Conservation (phyloP, 1,140 invertebrate species). For the Rhynchophorus ferrugineus region DNA sequence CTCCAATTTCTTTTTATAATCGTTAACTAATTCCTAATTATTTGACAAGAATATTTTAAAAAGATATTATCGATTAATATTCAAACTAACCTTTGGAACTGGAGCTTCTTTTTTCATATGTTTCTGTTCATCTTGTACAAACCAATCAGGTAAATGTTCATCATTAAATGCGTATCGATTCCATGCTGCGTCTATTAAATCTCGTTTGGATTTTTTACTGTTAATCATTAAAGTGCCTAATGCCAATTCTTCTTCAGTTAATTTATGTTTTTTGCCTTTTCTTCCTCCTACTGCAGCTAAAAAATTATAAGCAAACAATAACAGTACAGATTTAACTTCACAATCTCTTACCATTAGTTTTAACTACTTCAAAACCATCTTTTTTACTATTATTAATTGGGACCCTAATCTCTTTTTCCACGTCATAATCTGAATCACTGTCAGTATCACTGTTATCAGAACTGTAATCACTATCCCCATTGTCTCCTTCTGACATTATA, state of each 20-base stretch:
- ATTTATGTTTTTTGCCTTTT: conserved; percentile 60
- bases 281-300: conserved; percentile 11
- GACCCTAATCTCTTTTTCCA: conserved; percentile 44
- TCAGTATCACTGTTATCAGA: conserved; percentile 28
- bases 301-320: conserved; percentile 7
- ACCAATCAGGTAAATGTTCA: conserved; percentile 91
- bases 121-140: conserved; percentile 86
- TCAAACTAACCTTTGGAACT: conserved; percentile 61
- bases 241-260: conserved; percentile 80
- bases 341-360: too few relatives aligned
- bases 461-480: conserved; percentile 34
- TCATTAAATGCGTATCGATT: conserved; percentile 87
- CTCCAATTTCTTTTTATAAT: conserved; percentile 68
- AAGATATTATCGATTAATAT: not conserved
- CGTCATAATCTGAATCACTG: conserved; percentile 54
- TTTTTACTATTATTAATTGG: conserved; percentile 40
- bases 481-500: conserved; percentile 31
- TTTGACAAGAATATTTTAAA: conserved; percentile 10
- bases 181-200: conserved; percentile 82
- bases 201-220: conserved; percentile 77
- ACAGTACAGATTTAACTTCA: conserved; percentile 1
- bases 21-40: conserved; percentile 55
- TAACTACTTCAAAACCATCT: conserved; percentile 61
- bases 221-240: conserved; percentile 77
- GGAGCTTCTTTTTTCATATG: conserved; percentile 75